Percentiles rank a stretch among this genome's conserved stretches.
Conservation (phyloP, 2,113 vertebrate genomes). For the Mystacornis crossleyi region DNA sequence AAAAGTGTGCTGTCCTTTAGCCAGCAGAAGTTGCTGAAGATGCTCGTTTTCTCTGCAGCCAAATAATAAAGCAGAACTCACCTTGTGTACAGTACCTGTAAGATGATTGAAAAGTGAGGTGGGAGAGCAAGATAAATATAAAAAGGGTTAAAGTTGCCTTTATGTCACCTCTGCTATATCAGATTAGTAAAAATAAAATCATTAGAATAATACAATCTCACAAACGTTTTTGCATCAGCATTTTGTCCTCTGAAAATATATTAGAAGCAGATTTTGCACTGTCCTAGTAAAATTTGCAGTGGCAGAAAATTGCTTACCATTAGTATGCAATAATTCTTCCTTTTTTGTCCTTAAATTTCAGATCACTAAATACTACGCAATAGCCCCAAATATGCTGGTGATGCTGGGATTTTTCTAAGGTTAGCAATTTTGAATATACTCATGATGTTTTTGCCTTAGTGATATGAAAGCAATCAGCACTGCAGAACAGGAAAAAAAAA, state of each 20-base stretch:
- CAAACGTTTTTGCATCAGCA: background rate
- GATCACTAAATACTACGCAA: background rate
- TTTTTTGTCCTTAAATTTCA: background rate
- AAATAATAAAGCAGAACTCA: background rate
- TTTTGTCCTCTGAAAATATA: background rate
- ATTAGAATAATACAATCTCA: background rate
- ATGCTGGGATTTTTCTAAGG: constrained; percentile 16
- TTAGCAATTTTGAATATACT: constrained; percentile 26
- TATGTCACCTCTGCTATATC: background rate
- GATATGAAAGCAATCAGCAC: constrained; percentile 51
- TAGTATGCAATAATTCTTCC: background rate
- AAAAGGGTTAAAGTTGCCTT: background rate
- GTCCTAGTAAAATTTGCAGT: background rate
- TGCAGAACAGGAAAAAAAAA: background rate
- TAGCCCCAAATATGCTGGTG: background rate
- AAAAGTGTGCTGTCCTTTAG: background rate
- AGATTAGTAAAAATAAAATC: background rate
- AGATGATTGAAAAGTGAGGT: background rate
- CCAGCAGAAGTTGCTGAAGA: background rate
- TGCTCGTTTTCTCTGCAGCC: background rate
- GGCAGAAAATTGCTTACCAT: background rate
- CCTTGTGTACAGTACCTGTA: background rate
- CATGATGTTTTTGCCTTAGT: constrained; percentile 22
- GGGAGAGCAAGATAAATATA: background rate
- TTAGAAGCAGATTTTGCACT: background rate